These are phyloP conservation scores for Corythornis madagascariensis DNA, from an alignment of 2,113 vertebrate species.

Conservation along the genomic window DNA sequence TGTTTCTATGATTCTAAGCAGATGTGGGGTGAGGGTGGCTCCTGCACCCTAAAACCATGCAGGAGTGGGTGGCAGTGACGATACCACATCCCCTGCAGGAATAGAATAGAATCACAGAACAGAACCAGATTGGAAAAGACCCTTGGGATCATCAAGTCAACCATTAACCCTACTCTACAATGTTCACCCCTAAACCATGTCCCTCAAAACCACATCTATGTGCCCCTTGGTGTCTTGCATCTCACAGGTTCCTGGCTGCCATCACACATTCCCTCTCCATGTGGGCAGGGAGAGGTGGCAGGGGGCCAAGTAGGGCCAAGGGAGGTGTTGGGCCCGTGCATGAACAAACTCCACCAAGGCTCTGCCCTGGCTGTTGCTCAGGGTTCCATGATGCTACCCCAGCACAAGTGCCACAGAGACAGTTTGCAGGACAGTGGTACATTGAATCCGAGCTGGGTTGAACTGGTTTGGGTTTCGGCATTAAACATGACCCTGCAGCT, in stretches of 20 bases:
- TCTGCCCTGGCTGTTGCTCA: background rate
- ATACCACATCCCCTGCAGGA: background rate
- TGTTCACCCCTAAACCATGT: too few relatives aligned
- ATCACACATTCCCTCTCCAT: background rate
- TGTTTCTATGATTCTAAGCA: background rate
- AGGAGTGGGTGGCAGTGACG: background rate
- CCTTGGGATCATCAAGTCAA: too few relatives aligned
- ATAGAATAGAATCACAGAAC: background rate
- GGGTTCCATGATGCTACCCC: background rate
- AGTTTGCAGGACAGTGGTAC: background rate
- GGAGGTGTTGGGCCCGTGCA: rapidly evolving
- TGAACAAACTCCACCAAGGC: background rate
- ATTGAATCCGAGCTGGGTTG: background rate
- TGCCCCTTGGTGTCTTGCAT: background rate
- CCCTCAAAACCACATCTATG: too few relatives aligned
- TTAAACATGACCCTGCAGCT: rapidly evolving
- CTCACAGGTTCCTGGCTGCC: rapidly evolving
- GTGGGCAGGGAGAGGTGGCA: background rate
- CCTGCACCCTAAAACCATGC: background rate
- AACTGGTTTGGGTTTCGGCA: background rate
- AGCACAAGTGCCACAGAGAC: background rate
- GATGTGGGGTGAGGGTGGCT: background rate
- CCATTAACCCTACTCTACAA: too few relatives aligned
- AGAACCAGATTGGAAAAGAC: too few relatives aligned
- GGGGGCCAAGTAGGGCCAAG: background rate